Conservation (phyloP, 1,140 invertebrate genomes). For the Andrena cerasifolii region DNA sequence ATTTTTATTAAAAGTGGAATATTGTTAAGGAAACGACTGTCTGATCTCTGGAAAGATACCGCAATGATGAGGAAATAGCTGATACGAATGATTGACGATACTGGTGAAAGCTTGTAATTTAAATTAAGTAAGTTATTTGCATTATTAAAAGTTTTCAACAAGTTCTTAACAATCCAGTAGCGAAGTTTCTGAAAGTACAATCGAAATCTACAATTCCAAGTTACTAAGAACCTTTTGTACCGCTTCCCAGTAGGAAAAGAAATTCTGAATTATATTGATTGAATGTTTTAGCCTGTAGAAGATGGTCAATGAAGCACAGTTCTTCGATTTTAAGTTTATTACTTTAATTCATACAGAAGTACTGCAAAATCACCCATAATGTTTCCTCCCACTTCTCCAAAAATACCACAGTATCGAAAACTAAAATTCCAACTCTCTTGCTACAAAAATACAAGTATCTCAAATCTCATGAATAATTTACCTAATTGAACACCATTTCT, state of each 20-base stretch:
- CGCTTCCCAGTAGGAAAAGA: not conserved
- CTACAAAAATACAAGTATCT: too few relatives aligned
- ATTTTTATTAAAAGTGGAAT: too few relatives aligned
- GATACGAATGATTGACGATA: not conserved
- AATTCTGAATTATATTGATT: not conserved
- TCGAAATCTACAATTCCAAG: slow-evolving; percentile 10
- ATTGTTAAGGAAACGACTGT: too few relatives aligned
- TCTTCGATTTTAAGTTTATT: not conserved
- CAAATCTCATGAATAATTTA: too few relatives aligned
- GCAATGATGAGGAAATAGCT: not conserved
- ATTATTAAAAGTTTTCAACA: not conserved
- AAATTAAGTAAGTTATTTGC: slow-evolving; percentile 5
- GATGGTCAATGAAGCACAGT: too few relatives aligned
- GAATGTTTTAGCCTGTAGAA: not conserved
- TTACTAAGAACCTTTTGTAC: slow-evolving; percentile 1
- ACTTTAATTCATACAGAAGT: too few relatives aligned
- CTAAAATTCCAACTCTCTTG: too few relatives aligned
- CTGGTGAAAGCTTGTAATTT: not conserved
- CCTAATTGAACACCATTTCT: too few relatives aligned
- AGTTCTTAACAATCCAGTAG: not conserved
- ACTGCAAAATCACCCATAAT: too few relatives aligned
- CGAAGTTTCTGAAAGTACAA: not conserved
- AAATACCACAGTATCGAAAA: too few relatives aligned
- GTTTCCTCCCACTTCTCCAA: too few relatives aligned
- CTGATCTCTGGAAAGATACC: too few relatives aligned